These are phyloP conservation scores for Drosophila ustulata DNA, from an alignment of 2,888 invertebrate genomes.

Conservation along the genomic window DNA sequence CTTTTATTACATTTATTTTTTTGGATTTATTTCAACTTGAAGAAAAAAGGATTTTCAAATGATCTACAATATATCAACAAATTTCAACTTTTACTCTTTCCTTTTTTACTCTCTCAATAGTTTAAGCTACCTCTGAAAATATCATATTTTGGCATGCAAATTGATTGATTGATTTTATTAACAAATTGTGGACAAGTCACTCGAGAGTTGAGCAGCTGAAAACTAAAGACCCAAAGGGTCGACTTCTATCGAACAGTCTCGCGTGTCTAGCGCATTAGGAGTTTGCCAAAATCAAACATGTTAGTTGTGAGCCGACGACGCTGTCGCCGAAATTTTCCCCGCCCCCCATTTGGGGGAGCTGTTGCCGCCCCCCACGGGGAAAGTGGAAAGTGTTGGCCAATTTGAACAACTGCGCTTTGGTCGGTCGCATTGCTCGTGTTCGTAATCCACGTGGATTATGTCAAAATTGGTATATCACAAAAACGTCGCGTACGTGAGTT, in stretches of 20 bases:
- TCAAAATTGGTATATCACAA: conserved; percentile 83
- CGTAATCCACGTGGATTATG: conserved; percentile 82
- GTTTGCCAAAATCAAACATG: conserved; percentile 35
- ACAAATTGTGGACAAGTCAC: conserved; percentile 19
- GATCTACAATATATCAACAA: too few species aligned
- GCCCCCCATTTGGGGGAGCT: conserved; percentile 9
- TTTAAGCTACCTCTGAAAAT: neutral
- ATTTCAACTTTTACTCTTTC: too few species aligned
- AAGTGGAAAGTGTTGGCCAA: conserved; percentile 45
- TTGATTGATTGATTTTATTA: conserved; percentile 31
- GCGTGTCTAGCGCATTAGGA: conserved; percentile 13
- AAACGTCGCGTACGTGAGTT: conserved; percentile 82
- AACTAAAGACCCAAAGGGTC: conserved; percentile 18
- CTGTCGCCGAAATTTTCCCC: neutral
- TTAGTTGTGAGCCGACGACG: conserved; percentile 7
- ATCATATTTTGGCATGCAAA: conserved; percentile 1
- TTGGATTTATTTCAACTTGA: too few species aligned
- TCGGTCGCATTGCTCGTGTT: conserved; percentile 46
- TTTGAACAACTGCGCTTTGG: conserved; percentile 44
- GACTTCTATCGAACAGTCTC: conserved; percentile 1
- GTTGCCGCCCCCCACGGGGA: too few species aligned
- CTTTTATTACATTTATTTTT: too few species aligned
- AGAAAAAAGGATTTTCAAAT: too few species aligned
- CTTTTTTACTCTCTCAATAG: neutral
- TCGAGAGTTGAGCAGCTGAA: conserved; percentile 7